phyloP scores from a whole-genome alignment of 1,140 invertebrate species.

The Trachymyrmex septentrionalis region DNA sequence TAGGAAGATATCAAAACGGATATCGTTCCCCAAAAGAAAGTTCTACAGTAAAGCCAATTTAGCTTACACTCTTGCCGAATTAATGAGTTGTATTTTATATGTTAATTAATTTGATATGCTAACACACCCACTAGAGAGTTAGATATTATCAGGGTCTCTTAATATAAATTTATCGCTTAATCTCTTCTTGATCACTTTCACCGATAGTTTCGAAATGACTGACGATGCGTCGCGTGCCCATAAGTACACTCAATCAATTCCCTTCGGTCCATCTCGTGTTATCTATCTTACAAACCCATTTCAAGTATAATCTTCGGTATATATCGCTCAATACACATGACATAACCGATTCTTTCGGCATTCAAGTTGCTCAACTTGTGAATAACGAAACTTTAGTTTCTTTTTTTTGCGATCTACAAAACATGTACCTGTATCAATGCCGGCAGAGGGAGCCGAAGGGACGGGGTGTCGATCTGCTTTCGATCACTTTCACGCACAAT shows the following conservation, averaged over 20 bases:
- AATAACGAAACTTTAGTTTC: neutral
- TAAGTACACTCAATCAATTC: conserved; percentile 26
- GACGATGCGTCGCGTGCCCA: neutral
- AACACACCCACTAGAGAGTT: neutral
- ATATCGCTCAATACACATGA: neutral
- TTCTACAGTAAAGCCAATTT: neutral
- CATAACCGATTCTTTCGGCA: conserved; percentile 30
- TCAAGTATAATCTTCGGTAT: conserved; percentile 1
- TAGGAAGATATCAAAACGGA: neutral
- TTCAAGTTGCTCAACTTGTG: conserved; percentile 30
- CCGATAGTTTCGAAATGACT: conserved; percentile 43
- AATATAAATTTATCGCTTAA: conserved; percentile 22
- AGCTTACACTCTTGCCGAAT: neutral
- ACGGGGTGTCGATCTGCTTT: conserved; percentile 31
- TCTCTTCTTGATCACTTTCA: conserved; percentile 54
- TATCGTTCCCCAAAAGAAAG: conserved; percentile 1
- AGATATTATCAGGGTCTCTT: conserved; percentile 5
- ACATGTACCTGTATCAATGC: conserved; percentile 27
- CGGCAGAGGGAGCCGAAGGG: neutral
- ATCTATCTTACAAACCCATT: conserved; percentile 25
- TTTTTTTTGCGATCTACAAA: conserved; percentile 25
- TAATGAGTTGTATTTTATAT: conserved; percentile 10
- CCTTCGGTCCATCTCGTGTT: conserved; percentile 38
- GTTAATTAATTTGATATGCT: conserved; percentile 2
- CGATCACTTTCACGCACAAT: conserved; percentile 53